Evolutionary conservation across 1,140 invertebrate genomes (phyloP).

Genomic region (Hycleus phaleratus): DNA sequence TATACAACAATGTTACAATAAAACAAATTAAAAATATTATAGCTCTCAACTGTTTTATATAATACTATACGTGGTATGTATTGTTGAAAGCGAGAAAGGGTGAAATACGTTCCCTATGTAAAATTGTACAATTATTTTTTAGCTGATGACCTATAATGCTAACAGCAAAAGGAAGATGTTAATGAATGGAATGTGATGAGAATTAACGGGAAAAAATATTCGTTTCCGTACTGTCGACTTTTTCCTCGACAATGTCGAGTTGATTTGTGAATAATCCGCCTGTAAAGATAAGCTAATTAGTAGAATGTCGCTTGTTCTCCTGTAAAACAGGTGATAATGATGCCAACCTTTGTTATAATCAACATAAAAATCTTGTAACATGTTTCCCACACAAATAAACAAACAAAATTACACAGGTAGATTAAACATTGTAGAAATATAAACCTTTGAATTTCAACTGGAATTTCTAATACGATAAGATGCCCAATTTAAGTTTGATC

Average conservation of each 20-base stretch:
- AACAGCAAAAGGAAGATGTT: constrained; percentile 11
- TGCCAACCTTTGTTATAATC: constrained; percentile 1
- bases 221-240: too few relatives aligned
- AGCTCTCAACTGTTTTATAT: constrained; percentile 8
- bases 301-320: constrained; percentile 1
- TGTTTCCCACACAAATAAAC: too few relatives aligned
- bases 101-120: constrained; percentile 9
- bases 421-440: too few relatives aligned
- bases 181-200: constrained; percentile 19
- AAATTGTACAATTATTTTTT: background rate
- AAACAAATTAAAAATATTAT: constrained; percentile 24
- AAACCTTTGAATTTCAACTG: too few relatives aligned
- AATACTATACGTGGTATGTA: background rate
- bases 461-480: too few relatives aligned
- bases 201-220: background rate
- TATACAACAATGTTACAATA: constrained; percentile 21
- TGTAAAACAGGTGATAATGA: constrained; percentile 14
- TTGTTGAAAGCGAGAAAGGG: constrained; percentile 17
- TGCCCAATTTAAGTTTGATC: too few relatives aligned
- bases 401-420: too few relatives aligned
- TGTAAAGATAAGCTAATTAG: constrained; percentile 8
- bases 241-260: too few relatives aligned
- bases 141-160: constrained; percentile 4
- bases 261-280: constrained; percentile 5
- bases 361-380: background rate